These are phyloP conservation scores for Lampris incognitus DNA, from an alignment of 2,113 vertebrate genomes.

Conservation along the genomic window DNA sequence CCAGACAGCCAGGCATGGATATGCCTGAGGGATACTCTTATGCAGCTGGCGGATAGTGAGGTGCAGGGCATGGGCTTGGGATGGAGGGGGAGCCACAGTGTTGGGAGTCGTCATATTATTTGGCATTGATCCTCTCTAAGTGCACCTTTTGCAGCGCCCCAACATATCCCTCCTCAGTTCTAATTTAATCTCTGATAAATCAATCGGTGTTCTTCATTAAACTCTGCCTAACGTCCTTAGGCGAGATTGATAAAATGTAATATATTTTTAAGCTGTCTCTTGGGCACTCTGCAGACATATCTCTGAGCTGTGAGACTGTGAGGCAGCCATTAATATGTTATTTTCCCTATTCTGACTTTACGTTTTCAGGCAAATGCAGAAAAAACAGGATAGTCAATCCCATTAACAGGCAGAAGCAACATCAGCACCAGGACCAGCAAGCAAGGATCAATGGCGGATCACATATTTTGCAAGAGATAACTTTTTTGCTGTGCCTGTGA, in stretches of 20 bases:
- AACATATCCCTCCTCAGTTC: too few relatives aligned
- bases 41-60: slow-evolving; percentile 67
- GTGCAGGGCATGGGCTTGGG: slow-evolving; percentile 38
- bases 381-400: slow-evolving; percentile 32
- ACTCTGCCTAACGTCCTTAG: not conserved
- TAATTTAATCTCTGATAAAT: too few relatives aligned
- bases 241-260: slow-evolving; percentile 7
- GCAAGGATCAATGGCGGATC: not conserved
- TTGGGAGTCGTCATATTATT: not conserved
- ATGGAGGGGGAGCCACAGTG: slow-evolving; percentile 3
- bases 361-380: slow-evolving; percentile 32
- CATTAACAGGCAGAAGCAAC: slow-evolving; percentile 13
- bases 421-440: slow-evolving; percentile 8
- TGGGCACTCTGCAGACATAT: slow-evolving; percentile 49
- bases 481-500: not conserved
- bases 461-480: not conserved
- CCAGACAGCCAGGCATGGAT: slow-evolving; percentile 61
- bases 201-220: too few relatives aligned
- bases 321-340: slow-evolving; percentile 51
- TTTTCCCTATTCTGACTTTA: slow-evolving; percentile 49
- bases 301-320: slow-evolving; percentile 42
- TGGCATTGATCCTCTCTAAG: slow-evolving; percentile 1
- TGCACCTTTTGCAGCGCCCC: not conserved
- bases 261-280: slow-evolving; percentile 1
- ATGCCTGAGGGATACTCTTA: slow-evolving; percentile 67